Evolutionary conservation across 64 coral and sea anemone genomes (phyloP), one percentile per base, ranked within the genome.

Genomic region (Orbicella faveolata): DNA sequence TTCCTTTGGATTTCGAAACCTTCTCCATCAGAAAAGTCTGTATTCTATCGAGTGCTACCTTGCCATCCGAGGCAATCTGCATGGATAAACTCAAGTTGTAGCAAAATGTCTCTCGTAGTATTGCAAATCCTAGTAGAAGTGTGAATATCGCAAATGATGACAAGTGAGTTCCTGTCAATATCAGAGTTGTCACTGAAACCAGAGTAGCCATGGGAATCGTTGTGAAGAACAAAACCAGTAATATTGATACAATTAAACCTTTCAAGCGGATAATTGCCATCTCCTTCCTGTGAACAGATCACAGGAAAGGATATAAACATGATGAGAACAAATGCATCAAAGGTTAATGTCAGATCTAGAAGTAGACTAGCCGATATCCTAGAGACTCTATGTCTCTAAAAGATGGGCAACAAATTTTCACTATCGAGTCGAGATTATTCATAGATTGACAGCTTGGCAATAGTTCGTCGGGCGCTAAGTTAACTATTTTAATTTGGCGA

Each of bases 121-220:
- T 59, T 13, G 20, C 34, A 21, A 84, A 34, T 61, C 81, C 62
- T 17, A 84, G 33, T 6, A 84, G 23, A 66, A 84, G 81, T 36
- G 81, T 84, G 54, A 84, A 84, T 66, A 84, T 66, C 11, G 54
- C 37, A 48, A 84, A 84, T 6, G 81, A 66, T 21, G 62, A 84
- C 20, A 84, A 16, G 13, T 84, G 81, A 19, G 81, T 39, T 21
- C 62, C 81, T 20, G 26, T 79, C 53, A 81, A 30, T 11, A 52
- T 30, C 5, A 76, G 14, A 33, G 36, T 76, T 76, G 75, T 44
- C 6, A 79, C 77, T 6, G 77, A 79, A 5, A 79, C 14, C 6
- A 79, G 77, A 1, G 48, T 25, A 30, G 77, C 77, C 21, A 79
- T 55, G 11, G 77, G 77, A 55, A 55, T 19, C 18, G 48, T 79